Evolutionary conservation across 2,113 vertebrate species (phyloP), one percentile per base, ranked within the genome.

Genomic region (Ancistrus triradiatus): DNA sequence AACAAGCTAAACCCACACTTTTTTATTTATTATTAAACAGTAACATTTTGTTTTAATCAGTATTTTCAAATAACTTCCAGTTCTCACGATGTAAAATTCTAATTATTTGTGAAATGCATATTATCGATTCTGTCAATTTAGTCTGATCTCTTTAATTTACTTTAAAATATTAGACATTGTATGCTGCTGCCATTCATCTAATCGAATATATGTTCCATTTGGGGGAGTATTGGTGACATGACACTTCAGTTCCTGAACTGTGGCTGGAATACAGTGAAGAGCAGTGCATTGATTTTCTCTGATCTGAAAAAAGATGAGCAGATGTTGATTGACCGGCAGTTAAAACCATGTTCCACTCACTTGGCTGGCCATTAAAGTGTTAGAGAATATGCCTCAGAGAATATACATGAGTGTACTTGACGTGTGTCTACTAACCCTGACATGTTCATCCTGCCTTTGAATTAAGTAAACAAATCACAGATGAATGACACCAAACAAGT

Each of bases 351-450:
- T 86, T 87, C 82, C 80, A 79, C 80, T 85, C 79, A 80, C 81
- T 86, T 84, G 80, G 78, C 80, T 80, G 81, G 80, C 80, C 82
- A 83, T 88, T 85, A 84, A 78, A 81, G 75, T 79, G 82, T 80
- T 81, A 78, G 69, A 66, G 66, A 81, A 73, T 51, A 40, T 47
- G 19, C 2, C 64, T 38, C 44, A 64, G 66, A 70, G 48, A 77
- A 77, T 63, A 61, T 51, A 61, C 42, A 38, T 80, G 66, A 82
- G 78, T 69, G 73, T 79, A 59, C 11, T 47, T 67, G 78, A n/a
- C n/a, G n/a, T n/a, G n/a, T n/a, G n/a, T n/a, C n/a, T n/a, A n/a
- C n/a, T n/a, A n/a, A n/a, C n/a, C n/a, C n/a, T n/a, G n/a, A n/a
- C n/a, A n/a, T n/a, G n/a, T n/a, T n/a, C n/a, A n/a, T n/a, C n/a